Evolutionary conservation across 1,140 invertebrate species (phyloP), one percentile per base, ranked within the genome.

Genomic region (Musca vetustissima): DNA sequence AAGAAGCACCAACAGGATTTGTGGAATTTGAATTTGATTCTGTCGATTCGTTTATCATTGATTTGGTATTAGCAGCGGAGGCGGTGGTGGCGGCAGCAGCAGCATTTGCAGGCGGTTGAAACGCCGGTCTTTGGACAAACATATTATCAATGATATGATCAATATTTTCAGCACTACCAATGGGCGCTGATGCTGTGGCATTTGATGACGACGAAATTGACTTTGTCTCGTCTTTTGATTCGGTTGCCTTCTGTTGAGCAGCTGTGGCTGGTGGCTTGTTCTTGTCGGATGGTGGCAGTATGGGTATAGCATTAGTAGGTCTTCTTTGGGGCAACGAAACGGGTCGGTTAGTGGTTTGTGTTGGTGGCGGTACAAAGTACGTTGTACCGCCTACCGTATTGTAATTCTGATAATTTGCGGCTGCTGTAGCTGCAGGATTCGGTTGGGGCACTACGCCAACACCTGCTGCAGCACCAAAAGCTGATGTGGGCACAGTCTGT

Each of bases 91-190:
- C 6, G 36, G 36, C 32, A 14, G 28, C 28, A 43, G 57, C 22
- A 2, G 57, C 57, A 43, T 36, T 21, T 9, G n/a, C 8, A 21
- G 72, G 66, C 24, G 80, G 73, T 69, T 80, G 81, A 64, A 78
- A 77, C 25, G 84, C 80, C 25, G 84, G 85, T 73, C 85, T 83
- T 11, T 85, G 86, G 3, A 87, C 86, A 70, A 88, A 88, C 87
- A 88, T 88, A 67, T 88, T 88, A 67, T 88, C 87, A 2, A 88
- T 85, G 48, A 88, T 88, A 69, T 86, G 83, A 71, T 88, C 87
- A 50, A 88, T 87, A 69, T 87, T 87, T 61, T 87, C 86, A 1
- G 77, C 76, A 28, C 75, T 77, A 65, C 70, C 70, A 47, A 72
- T 36, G 14, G 71, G 67, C 1, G 66, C 66, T 25, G 43, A 28